Evolutionary conservation across 2,888 invertebrate species (phyloP).

Genomic region (Achlya flavicornis): DNA sequence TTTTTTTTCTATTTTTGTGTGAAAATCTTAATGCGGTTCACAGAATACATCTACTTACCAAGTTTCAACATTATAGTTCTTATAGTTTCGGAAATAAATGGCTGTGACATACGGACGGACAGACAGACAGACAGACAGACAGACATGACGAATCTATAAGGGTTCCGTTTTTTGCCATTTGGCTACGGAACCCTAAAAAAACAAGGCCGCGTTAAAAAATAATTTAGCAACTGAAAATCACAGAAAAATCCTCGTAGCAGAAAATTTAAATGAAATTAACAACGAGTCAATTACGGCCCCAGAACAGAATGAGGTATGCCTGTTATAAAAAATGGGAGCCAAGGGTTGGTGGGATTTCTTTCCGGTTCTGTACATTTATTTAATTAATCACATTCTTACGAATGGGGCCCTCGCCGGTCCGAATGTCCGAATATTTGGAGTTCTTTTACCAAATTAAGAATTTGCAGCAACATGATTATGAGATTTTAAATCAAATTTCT

Average conservation of each 20-base stretch:
- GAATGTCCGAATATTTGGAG: constrained; percentile 75
- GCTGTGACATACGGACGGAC: no score
- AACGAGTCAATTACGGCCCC: constrained; percentile 74
- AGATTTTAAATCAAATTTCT: constrained; percentile 22
- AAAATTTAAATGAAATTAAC: constrained; percentile 71
- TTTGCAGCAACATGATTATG: neutral
- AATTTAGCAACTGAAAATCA: constrained; percentile 28
- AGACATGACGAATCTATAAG: no score
- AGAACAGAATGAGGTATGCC: constrained; percentile 72
- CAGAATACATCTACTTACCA: no score
- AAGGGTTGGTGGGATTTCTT: constrained; percentile 78
- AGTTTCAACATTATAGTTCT: no score
- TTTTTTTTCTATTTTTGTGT: no score
- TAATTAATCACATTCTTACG: constrained; percentile 83
- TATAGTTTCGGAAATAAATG: no score
- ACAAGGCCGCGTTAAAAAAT: constrained; percentile 1
- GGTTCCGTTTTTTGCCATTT: no score
- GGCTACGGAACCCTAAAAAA: no score
- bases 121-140: no score
- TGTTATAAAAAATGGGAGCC: constrained; percentile 70
- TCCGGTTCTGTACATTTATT: constrained; percentile 77
- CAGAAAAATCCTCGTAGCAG: constrained; percentile 42
- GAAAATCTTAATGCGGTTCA: no score
- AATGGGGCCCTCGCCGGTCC: constrained; percentile 64
- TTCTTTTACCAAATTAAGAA: constrained; percentile 43